Evolutionary conservation across 2,113 vertebrate genomes (phyloP).

Genomic region (Saccopteryx leptura): DNA sequence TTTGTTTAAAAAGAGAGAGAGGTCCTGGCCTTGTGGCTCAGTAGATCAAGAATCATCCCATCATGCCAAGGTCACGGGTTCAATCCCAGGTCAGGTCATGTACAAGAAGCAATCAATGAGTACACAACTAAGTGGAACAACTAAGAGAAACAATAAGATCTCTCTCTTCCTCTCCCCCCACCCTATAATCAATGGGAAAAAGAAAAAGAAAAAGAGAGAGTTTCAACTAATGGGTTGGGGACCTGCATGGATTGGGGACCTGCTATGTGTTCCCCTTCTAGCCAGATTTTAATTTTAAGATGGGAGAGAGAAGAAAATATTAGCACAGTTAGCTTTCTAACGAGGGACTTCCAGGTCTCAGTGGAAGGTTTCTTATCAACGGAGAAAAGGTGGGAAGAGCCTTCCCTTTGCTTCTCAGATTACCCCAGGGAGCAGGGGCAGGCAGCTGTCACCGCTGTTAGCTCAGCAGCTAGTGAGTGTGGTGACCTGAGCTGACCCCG

Average conservation of each 20-base stretch:
- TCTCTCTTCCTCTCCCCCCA: not conserved
- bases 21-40: not conserved
- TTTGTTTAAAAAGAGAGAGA: not conserved
- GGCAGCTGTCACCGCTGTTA: not conserved
- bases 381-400: not conserved
- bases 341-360: not conserved
- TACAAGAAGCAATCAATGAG: too few species aligned
- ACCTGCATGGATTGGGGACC: not conserved
- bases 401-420: not conserved
- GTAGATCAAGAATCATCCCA: not conserved
- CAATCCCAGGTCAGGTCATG: not conserved
- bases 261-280: not conserved
- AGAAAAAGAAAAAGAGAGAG: too few species aligned
- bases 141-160: too few species aligned
- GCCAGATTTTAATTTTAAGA: constrained; percentile 7
- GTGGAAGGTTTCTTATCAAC: not conserved
- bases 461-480: not conserved
- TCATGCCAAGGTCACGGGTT: not conserved
- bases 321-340: not conserved
- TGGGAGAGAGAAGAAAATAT: not conserved
- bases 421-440: too few species aligned
- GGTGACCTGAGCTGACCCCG: accelerated
- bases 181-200: not conserved
- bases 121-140: too few species aligned
- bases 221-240: not conserved